Base-by-base conservation (phyloP, 2,888 invertebrate genomes). In the Lacanobia oleracea region DNA sequence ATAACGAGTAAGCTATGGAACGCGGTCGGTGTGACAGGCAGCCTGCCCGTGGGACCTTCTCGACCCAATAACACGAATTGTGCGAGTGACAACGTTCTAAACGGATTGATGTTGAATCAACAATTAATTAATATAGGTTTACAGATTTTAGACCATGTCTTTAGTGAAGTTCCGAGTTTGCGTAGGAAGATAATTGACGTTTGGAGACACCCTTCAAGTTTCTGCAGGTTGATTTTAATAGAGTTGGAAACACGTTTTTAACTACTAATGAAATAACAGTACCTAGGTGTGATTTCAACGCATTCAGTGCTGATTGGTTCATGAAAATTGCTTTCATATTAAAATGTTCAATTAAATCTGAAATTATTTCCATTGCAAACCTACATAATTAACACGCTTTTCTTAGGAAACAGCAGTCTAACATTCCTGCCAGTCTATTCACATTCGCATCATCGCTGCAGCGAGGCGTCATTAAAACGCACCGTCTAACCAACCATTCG, bases 61-160 rank as follows among this genome's bases (percentile, higher is more conserved):
- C 81, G 85, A 78, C 88, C 88, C 81, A 84, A 79, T 88, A 86
- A 87, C 88, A 88, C 88, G 72, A 87, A 85, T 88, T 79, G 75
- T 72, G 79, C 73, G 40, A 78, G 61, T 79, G 83, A 75, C 84
- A 79, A 83, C 73, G 73, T 68, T 76, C 75, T 71, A 74, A 67
- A 37, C 50, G 45, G 16, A 67, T 27, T 70, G 56, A 70, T 48
- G 68, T 72, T 67, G 69, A 65, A 72, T 75, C 67, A 56, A 27
- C 51, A 67, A 37, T 48, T 56, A 76, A 81, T 76, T 33, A n/a
- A n/a, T n/a, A 67, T 60, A 14, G 56, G 48, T 43, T 80, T 40
- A 4, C 14, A 40, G 40, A 59, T 21, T 59, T 59, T 40, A 27
- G 27, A 65, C 51, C 45, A 43, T 54, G 60, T 48, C n/a, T 54